Evolutionary conservation across 1,140 invertebrate genomes (phyloP).

Genomic region (Globodera rostochiensis): DNA sequence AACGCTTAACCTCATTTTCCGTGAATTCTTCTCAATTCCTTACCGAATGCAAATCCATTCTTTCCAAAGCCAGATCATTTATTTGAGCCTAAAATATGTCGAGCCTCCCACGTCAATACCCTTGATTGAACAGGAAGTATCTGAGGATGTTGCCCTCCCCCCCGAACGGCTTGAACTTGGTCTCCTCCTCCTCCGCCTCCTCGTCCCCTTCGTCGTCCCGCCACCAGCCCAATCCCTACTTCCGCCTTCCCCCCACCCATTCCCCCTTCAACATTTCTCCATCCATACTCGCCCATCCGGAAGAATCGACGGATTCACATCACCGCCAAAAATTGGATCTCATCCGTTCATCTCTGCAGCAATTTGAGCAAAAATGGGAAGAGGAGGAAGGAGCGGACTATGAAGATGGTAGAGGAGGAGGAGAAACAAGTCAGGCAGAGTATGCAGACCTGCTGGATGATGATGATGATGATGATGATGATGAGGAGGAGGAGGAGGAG

Average conservation of each 20-base stretch:
- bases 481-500: neutral
- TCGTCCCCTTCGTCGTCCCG: neutral
- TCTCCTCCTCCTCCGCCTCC: neutral
- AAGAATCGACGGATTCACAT: neutral
- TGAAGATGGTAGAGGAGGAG: neutral
- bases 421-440: neutral
- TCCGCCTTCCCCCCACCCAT: neutral
- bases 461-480: neutral
- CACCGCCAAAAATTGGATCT: slow-evolving; percentile 6
- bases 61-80: too few species aligned
- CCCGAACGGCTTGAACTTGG: neutral
- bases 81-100: too few species aligned
- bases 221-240: neutral
- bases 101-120: too few species aligned
- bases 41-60: too few species aligned
- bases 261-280: neutral
- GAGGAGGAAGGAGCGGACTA: neutral
- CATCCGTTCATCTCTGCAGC: neutral
- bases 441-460: neutral
- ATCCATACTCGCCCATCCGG: neutral
- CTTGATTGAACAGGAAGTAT: too few species aligned
- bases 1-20: too few species aligned
- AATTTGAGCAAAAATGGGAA: slow-evolving; percentile 10
- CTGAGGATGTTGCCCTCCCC: neutral
- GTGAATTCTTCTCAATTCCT: too few species aligned